phyloP scores from a whole-genome alignment of 2,113 vertebrate species.

The Dermatemys mawii region DNA sequence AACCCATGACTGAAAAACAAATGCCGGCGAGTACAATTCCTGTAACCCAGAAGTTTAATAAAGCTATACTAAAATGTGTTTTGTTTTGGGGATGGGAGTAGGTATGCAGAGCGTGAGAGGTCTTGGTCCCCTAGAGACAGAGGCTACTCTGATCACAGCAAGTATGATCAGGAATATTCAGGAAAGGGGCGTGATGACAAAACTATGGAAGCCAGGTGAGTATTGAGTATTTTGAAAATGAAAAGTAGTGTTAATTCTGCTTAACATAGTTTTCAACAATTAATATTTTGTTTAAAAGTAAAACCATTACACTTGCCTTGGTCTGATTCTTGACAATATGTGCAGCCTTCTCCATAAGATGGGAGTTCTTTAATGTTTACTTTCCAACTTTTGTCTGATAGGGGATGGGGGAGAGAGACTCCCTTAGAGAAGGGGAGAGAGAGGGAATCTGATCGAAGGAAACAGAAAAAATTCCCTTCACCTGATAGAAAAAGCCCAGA shows the following conservation, averaged over 20 bases:
- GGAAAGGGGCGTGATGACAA: conserved; percentile 76
- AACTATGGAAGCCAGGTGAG: conserved; percentile 74
- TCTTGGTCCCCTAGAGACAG: conserved; percentile 72
- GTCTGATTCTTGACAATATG: neutral
- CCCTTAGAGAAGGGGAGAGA: conserved; percentile 75
- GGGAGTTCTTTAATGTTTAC: neutral
- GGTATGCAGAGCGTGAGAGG: conserved; percentile 65
- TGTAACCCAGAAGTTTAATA: neutral
- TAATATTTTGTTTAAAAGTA: neutral
- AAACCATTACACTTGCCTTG: neutral
- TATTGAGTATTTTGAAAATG: neutral
- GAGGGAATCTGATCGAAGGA: conserved; percentile 80
- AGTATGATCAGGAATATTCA: conserved; percentile 76
- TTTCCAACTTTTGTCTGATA: neutral
- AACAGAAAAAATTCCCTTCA: conserved; percentile 81
- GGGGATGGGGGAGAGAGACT: conserved; percentile 69
- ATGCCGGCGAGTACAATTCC: neutral
- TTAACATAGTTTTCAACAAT: neutral
- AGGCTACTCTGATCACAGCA: conserved; percentile 77
- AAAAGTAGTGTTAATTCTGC: neutral
- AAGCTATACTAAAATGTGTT: neutral
- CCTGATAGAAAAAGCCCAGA: conserved; percentile 77
- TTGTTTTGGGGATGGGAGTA: conserved; percentile 36
- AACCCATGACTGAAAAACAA: neutral
- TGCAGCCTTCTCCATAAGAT: rapidly evolving